A percentile compares a stretch with the other conserved stretches of the same genome.
phyloP scores from a whole-genome alignment of 2,888 invertebrate species.

The Neoascia interrupta region DNA sequence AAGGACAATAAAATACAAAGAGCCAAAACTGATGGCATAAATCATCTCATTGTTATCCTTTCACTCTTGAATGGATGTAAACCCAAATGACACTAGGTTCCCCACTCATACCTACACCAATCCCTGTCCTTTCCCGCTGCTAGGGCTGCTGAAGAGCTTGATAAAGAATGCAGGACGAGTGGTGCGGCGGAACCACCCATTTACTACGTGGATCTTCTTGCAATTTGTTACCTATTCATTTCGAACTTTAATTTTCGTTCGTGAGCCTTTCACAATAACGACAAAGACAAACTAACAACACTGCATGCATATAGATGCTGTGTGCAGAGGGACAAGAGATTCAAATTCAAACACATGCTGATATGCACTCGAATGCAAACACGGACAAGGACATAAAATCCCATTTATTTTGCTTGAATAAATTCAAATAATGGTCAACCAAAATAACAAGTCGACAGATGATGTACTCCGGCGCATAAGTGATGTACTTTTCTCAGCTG shows the following conservation, averaged over 20 bases:
- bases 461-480: conserved; percentile 69
- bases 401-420: conserved; percentile 70
- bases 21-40: conserved; percentile 57
- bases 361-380: conserved; percentile 65
- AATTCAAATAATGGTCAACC: conserved; percentile 70
- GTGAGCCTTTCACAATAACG: conserved; percentile 64
- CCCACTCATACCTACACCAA: not conserved
- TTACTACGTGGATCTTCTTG: conserved; percentile 37
- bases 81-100: conserved; percentile 52
- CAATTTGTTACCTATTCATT: conserved; percentile 69
- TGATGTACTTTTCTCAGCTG: conserved; percentile 69
- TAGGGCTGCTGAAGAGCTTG: not conserved
- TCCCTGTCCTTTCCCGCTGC: not conserved
- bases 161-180: conserved; percentile 3
- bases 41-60: conserved; percentile 65
- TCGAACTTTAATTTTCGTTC: conserved; percentile 67
- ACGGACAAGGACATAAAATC: conserved; percentile 68
- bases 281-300: conserved; percentile 67
- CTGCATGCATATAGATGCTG: too few relatives aligned
- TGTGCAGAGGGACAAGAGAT: conserved; percentile 1
- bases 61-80: conserved; percentile 56
- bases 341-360: conserved; percentile 44
- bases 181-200: not conserved
- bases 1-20: conserved; percentile 49
- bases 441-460: conserved; percentile 70